Conservation (phyloP, 2,113 vertebrate genomes). For the Nematolebias whitei region DNA sequence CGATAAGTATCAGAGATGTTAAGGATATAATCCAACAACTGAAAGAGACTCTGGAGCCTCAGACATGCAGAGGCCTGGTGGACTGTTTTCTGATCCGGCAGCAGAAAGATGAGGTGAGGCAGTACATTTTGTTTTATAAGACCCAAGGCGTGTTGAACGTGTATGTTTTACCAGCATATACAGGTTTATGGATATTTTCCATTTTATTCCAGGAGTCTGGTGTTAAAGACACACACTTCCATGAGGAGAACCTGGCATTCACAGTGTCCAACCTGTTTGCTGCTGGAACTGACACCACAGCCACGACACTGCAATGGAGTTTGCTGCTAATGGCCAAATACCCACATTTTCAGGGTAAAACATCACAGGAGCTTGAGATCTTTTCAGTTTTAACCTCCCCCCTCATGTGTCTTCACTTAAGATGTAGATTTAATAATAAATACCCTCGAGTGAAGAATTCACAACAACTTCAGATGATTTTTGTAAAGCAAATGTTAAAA, state of each 20-base stretch:
- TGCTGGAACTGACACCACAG: slow-evolving; percentile 75
- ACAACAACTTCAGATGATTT: too few relatives aligned
- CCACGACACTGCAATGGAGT: slow-evolving; percentile 65
- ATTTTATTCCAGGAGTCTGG: slow-evolving; percentile 28
- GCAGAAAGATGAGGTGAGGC: slow-evolving; percentile 60
- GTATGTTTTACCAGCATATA: too few relatives aligned
- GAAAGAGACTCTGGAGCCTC: slow-evolving; percentile 65
- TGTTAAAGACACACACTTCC: slow-evolving; percentile 44
- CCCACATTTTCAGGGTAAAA: slow-evolving; percentile 79
- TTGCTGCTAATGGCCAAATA: slow-evolving; percentile 78
- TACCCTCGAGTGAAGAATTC: too few relatives aligned
- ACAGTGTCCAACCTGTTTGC: slow-evolving; percentile 63
- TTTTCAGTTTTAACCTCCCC: too few relatives aligned
- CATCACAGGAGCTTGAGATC: too few relatives aligned
- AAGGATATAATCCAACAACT: slow-evolving; percentile 30
- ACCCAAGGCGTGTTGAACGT: neutral
- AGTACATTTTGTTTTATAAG: neutral
- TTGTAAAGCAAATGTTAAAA: too few relatives aligned
- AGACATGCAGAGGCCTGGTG: slow-evolving; percentile 58
- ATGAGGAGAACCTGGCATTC: slow-evolving; percentile 53
- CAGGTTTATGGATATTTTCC: neutral
- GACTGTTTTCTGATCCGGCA: slow-evolving; percentile 70
- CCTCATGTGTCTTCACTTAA: too few relatives aligned
- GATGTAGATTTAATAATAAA: too few relatives aligned
- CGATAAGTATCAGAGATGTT: neutral